Percentiles rank a stretch among this genome's conserved stretches.
Evolutionary conservation across 2,113 vertebrate species (phyloP).

Genomic region (Gila orcuttii): DNA sequence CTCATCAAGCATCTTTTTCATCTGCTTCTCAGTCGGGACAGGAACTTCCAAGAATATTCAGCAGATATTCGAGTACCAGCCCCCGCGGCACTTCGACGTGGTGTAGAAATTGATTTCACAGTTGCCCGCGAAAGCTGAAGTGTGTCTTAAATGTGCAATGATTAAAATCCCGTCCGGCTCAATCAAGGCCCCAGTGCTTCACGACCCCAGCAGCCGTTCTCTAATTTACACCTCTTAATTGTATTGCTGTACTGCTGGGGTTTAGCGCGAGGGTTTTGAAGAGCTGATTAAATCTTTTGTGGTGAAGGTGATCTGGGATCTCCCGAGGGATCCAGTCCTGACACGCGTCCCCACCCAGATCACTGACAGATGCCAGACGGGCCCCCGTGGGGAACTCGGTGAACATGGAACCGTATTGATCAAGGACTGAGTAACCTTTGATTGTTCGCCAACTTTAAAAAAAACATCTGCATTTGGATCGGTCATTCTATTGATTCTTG

Average conservation of each 20-base stretch:
- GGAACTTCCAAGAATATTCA: conserved; percentile 61
- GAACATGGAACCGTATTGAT: conserved; percentile 82
- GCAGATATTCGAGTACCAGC: conserved; percentile 49
- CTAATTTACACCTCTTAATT: conserved; percentile 88
- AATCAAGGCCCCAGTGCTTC: conserved; percentile 56
- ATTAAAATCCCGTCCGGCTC: conserved; percentile 75
- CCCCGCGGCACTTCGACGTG: conserved; percentile 21
- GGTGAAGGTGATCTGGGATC: conserved; percentile 82
- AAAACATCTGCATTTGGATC: conserved; percentile 18
- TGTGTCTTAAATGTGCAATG: conserved; percentile 65
- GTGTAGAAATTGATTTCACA: conserved; percentile 72
- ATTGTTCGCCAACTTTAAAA: conserved; percentile 32
- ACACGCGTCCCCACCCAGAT: conserved; percentile 84
- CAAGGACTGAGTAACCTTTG: conserved; percentile 69
- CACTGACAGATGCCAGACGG: conserved; percentile 84
- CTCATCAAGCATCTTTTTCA: background rate
- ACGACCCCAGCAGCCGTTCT: conserved; percentile 47
- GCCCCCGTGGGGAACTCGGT: conserved; percentile 81
- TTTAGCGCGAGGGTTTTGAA: conserved; percentile 63
- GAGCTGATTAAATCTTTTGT: conserved; percentile 93
- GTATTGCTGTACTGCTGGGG: conserved; percentile 75
- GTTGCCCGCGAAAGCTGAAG: conserved; percentile 53
- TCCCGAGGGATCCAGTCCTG: conserved; percentile 82
- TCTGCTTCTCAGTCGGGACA: conserved; percentile 20
- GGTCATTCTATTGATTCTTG: conserved; percentile 31